Percentiles rank a stretch among this genome's conserved stretches.
Evolutionary conservation across 2,113 vertebrate species (phyloP).

Genomic region (Isichthys henryi): DNA sequence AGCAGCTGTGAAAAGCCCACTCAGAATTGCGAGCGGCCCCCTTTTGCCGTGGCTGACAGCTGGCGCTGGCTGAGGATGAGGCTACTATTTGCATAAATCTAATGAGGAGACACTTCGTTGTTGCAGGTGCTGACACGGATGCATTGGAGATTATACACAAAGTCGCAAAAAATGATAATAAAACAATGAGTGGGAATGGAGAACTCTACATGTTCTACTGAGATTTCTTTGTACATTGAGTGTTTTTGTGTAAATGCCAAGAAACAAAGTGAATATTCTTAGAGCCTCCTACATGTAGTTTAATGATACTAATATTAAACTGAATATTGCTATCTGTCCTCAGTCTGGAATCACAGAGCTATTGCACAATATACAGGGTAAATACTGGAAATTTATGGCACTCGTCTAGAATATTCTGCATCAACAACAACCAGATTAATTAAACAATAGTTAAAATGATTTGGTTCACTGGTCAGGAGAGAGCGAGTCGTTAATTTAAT

Average conservation of each 20-base stretch:
- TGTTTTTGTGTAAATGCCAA: constrained; percentile 7
- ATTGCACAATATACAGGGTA: constrained; percentile 30
- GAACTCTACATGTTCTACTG: not conserved
- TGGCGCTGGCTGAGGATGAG: constrained; percentile 21
- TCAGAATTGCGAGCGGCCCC: constrained; percentile 20
- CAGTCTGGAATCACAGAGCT: constrained; percentile 21
- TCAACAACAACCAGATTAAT: constrained; percentile 19
- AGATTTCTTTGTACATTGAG: not conserved
- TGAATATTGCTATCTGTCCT: constrained; percentile 30
- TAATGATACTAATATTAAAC: not conserved
- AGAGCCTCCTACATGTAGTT: not conserved
- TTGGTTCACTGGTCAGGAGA: constrained; percentile 8
- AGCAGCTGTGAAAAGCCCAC: constrained; percentile 25
- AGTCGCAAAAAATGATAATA: not conserved
- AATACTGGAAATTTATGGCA: constrained; percentile 19
- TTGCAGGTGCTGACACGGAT: not conserved
- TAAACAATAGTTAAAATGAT: constrained; percentile 2
- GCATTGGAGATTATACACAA: constrained; percentile 6
- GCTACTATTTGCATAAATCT: constrained; percentile 30
- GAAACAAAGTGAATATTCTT: not conserved
- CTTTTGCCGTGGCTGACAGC: constrained; percentile 22
- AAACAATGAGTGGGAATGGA: not conserved
- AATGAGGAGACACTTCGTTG: not conserved
- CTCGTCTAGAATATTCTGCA: constrained; percentile 13
- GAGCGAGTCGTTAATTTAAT: constrained; percentile 10